These are phyloP conservation scores for Peromyscus polionotus DNA, from an alignment of 2,113 vertebrate genomes.

Conservation along the genomic window DNA sequence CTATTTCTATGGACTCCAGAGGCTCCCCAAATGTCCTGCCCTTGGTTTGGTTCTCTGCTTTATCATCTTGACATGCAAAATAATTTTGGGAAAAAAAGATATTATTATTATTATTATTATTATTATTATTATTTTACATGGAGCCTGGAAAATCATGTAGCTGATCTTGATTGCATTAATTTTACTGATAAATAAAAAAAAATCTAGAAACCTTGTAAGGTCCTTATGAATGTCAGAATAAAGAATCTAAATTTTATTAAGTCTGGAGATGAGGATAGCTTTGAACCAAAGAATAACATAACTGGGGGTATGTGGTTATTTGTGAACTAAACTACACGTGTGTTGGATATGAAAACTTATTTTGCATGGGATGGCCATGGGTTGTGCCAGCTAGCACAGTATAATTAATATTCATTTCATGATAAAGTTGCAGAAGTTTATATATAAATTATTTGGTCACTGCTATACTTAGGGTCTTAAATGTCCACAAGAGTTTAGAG, in stretches of 20 bases:
- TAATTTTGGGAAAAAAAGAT: background rate
- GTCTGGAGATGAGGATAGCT: background rate
- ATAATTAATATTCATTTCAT: background rate
- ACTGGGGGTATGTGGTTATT: background rate
- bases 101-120: background rate
- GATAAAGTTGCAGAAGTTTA: background rate
- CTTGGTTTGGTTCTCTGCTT: background rate
- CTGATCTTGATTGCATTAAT: background rate
- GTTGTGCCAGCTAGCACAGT: background rate
- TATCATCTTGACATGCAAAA: background rate
- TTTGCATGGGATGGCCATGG: background rate
- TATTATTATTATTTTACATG: background rate
- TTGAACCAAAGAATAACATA: background rate
- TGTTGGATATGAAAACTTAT: background rate
- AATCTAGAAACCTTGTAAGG: background rate
- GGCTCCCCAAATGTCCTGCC: fast-evolving
- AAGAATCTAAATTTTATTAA: constrained; percentile 21
- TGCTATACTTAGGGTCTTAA: background rate
- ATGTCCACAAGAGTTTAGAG: background rate
- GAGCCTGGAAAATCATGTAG: background rate
- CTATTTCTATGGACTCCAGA: background rate
- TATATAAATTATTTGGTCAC: background rate
- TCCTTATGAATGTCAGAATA: background rate
- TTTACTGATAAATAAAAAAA: constrained; percentile 4
- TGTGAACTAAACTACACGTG: background rate